Evolutionary conservation across 2,888 invertebrate genomes (phyloP).

Genomic region (Tridacna gigas): DNA sequence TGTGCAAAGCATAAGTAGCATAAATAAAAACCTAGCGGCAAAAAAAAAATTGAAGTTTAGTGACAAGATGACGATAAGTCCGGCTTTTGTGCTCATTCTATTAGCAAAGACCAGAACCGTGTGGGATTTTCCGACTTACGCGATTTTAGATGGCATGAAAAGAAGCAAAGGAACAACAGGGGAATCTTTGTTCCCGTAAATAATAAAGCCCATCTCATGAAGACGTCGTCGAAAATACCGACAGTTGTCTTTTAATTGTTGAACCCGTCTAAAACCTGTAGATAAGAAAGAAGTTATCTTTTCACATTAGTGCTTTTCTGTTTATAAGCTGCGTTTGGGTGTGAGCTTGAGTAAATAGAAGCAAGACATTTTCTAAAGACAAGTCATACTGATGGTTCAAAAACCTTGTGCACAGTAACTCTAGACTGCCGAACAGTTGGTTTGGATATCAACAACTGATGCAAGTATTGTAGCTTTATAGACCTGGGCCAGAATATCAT

Average conservation of each 20-base stretch:
- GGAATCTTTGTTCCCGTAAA: constrained; percentile 96
- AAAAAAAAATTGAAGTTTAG: constrained; percentile 13
- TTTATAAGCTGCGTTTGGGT: not conserved
- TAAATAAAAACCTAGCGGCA: not conserved
- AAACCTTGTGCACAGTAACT: too few species aligned
- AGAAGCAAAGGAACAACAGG: constrained; percentile 98
- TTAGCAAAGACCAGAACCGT: constrained; percentile 12
- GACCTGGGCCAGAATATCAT: too few species aligned
- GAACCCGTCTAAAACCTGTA: constrained; percentile 86
- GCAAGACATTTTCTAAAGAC: not conserved
- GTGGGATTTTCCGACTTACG: constrained; percentile 58
- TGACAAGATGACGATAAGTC: constrained; percentile 7
- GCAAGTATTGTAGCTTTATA: too few species aligned
- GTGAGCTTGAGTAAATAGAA: constrained; percentile 8
- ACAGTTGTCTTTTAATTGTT: constrained; percentile 92
- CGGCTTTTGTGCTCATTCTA: constrained; percentile 22
- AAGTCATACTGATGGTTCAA: not conserved
- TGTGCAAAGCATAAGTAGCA: constrained; percentile 20
- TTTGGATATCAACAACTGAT: too few species aligned
- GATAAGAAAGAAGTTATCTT: constrained; percentile 12
- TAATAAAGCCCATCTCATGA: constrained; percentile 95
- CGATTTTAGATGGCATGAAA: constrained; percentile 87
- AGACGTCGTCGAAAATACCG: constrained; percentile 92
- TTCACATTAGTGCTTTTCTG: constrained; percentile 3
- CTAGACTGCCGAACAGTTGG: too few species aligned